Evolutionary conservation across 2,113 vertebrate species (phyloP).

Genomic region (Amazona guildingii): DNA sequence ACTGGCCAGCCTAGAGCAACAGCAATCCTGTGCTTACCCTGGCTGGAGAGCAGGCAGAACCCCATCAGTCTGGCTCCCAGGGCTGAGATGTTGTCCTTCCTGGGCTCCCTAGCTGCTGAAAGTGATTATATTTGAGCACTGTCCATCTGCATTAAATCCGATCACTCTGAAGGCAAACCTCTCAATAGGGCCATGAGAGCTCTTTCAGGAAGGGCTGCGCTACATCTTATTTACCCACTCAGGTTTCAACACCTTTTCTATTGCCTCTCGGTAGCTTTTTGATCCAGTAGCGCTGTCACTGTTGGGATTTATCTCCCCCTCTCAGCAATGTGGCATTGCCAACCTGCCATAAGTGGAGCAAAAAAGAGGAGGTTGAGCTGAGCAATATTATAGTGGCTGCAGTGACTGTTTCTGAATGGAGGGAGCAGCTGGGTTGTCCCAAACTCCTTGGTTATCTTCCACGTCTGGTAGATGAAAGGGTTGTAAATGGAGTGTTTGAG

Average conservation of each 20-base stretch:
- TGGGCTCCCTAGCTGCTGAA: background rate
- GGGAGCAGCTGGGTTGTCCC: background rate
- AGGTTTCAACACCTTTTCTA: background rate
- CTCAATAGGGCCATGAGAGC: rapidly evolving
- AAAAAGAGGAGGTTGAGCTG: background rate
- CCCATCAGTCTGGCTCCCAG: background rate
- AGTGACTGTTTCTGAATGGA: background rate
- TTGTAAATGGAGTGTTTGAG: background rate
- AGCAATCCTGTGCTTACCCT: background rate
- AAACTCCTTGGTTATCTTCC: background rate
- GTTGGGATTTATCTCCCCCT: background rate
- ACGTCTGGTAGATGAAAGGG: background rate
- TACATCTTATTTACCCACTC: rapidly evolving
- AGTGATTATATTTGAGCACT: background rate
- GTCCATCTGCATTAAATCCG: background rate
- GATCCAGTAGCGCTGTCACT: background rate
- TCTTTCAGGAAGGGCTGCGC: background rate
- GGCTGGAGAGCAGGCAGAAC: background rate
- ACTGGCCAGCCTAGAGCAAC: background rate
- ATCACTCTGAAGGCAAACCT: background rate
- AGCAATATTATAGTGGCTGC: rapidly evolving
- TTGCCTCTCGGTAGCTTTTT: background rate
- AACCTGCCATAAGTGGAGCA: background rate
- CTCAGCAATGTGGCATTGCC: background rate
- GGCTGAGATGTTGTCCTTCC: constrained; percentile 9